Evolutionary conservation across 2,888 invertebrate genomes (phyloP), one percentile per base, ranked within the genome.

Genomic region (Leptopilina myrica): DNA sequence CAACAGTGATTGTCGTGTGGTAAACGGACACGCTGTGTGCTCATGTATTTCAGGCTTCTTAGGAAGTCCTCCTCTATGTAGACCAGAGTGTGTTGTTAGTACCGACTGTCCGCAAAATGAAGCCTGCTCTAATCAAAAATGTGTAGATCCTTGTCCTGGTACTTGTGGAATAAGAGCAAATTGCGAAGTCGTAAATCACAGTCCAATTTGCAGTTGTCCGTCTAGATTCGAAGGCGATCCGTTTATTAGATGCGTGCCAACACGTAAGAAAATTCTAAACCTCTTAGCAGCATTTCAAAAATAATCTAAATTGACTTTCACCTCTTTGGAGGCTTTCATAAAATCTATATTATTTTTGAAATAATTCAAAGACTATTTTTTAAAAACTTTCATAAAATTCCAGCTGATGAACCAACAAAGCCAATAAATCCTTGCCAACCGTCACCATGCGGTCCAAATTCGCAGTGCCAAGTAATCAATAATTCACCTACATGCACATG

Each of bases 61-160:
- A 67, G 96, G 97, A 82, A 94, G 93, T 84, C 96, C 97, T 64
- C 96, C 96, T 2, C 94, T 95, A 11, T 97, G 96, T 88, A 93
- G 96, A 86, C 96, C 96, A 15, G 96, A 96, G 92, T 96, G 96
- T 89, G 93, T 94, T 62, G 93, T 95, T 5, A 96, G 95, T 89
- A 94, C 95, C 0, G 96, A 97, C 90, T 97, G 97, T 90, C 91
- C 94, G 5, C 94, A 95, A 67, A 95, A 94, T 84, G 94, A 95
- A 92, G 95, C 96, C 5, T 97, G 96, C 87, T 94, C 94, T 77
- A 96, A 96, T 88, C 95, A 95, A 89, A 96, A 96, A 92, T 97
- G 97, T 96, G 96, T 96, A 49, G 95, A 97, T 90, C 97, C 97
- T n/a, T 97, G 97, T 88, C 94, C 94, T 78, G 96, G 96, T 86